Conservation (phyloP, 2,888 invertebrate species). For the Synanthedon vespiformis region DNA sequence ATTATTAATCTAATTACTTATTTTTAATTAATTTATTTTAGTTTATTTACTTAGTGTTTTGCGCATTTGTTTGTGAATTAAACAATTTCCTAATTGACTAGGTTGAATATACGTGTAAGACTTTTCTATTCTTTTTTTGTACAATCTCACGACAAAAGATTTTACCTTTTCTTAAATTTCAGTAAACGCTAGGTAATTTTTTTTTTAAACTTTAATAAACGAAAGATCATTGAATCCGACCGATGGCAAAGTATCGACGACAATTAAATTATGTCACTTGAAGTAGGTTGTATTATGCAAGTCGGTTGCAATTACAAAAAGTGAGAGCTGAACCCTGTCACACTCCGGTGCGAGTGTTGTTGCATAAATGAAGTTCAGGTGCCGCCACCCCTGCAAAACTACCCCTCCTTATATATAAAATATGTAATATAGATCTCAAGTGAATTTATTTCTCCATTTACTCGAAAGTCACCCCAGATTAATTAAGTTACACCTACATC, state of each 20-base stretch:
- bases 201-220: too few species aligned
- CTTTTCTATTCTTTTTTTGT: background rate
- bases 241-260: slow-evolving; percentile 12
- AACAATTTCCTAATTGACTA: background rate
- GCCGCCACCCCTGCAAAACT: slow-evolving; percentile 7
- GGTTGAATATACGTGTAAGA: background rate
- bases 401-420: background rate
- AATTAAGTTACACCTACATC: background rate
- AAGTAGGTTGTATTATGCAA: slow-evolving; percentile 23
- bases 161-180: too few species aligned
- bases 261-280: slow-evolving; percentile 33
- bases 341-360: slow-evolving; percentile 8
- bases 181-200: too few species aligned
- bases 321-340: slow-evolving; percentile 19
- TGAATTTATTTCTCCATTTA: background rate
- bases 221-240: too few species aligned
- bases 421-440: too few species aligned
- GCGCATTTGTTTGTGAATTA: too few species aligned
- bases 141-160: too few species aligned
- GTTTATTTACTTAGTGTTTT: too few species aligned
- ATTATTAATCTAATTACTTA: too few species aligned
- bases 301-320: slow-evolving; percentile 21
- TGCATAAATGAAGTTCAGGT: slow-evolving; percentile 8
- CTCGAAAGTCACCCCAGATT: background rate
- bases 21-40: too few species aligned